These are phyloP conservation scores for Antennarius maculatus DNA, from an alignment of 2,797 vertebrate species.

Conservation along the genomic window DNA sequence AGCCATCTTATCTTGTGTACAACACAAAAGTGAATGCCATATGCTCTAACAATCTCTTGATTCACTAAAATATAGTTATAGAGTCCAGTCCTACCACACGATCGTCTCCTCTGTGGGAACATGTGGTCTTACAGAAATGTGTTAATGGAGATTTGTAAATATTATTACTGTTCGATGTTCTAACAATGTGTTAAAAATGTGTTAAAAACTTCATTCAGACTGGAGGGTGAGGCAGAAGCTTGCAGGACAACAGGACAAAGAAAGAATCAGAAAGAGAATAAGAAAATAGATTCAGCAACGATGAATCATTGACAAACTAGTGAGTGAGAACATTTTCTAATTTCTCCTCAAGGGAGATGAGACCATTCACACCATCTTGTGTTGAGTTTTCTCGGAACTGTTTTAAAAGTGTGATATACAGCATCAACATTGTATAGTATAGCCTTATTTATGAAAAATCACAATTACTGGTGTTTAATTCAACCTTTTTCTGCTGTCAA, in stretches of 20 bases:
- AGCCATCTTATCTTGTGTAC: background rate
- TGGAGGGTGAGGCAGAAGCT: background rate
- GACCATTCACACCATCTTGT: conserved; percentile 17
- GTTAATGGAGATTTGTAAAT: background rate
- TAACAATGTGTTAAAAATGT: background rate
- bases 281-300: background rate
- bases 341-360: conserved; percentile 18
- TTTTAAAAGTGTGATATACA: conserved; percentile 28
- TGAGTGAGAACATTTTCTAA: conserved; percentile 12
- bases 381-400: conserved; percentile 33
- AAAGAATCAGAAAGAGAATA: background rate
- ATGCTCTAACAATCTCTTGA: background rate
- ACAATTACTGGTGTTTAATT: conserved; percentile 18
- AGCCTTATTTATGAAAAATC: conserved; percentile 27
- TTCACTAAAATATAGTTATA: background rate
- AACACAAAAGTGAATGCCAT: conserved; percentile 12
- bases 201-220: too few species aligned
- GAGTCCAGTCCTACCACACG: background rate
- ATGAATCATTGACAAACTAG: conserved; percentile 24
- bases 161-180: background rate
- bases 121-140: conserved; percentile 11
- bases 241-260: background rate
- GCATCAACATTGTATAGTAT: conserved; percentile 34
- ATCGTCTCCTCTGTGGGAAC: background rate
- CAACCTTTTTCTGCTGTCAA: conserved; percentile 33